Percentiles rank a stretch among this genome's conserved stretches.
phyloP scores from a whole-genome alignment of 2,888 invertebrate species.

The Saturnia japonica region DNA sequence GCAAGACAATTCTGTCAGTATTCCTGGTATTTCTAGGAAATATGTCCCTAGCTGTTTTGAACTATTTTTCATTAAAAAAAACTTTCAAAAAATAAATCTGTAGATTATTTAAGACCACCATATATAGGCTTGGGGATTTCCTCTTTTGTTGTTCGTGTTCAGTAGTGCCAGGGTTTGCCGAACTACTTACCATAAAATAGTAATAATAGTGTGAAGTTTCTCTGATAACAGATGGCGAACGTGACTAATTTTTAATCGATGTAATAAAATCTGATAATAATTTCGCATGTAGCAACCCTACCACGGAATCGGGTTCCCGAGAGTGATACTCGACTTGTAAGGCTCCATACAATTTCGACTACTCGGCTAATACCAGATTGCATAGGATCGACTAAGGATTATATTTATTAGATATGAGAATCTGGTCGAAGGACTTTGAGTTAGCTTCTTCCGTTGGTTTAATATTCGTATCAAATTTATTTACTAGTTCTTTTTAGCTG shows the following conservation, averaged over 20 bases:
- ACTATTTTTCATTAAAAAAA: too few species aligned
- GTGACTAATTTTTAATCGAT: neutral
- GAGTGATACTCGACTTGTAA: slow-evolving; percentile 18
- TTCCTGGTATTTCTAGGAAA: too few species aligned
- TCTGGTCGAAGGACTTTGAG: neutral
- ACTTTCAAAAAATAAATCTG: too few species aligned
- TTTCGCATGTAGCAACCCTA: neutral
- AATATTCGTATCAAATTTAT: neutral
- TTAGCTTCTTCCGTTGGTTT: slow-evolving; percentile 11
- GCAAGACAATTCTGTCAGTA: too few species aligned
- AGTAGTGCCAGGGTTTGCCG: too few species aligned
- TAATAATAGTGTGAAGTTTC: too few species aligned
- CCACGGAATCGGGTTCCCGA: neutral
- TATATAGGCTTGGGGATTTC: too few species aligned
- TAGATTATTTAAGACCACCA: too few species aligned
- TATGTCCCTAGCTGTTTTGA: too few species aligned
- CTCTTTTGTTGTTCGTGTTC: too few species aligned
- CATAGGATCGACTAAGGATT: slow-evolving; percentile 18
- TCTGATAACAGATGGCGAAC: too few species aligned
- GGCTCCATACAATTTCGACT: slow-evolving; percentile 20
- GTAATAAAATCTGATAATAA: neutral
- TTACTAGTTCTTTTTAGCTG: neutral
- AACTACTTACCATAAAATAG: too few species aligned
- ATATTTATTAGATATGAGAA: slow-evolving; percentile 23
- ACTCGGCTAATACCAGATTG: slow-evolving; percentile 19